Evolutionary conservation across 2,888 invertebrate genomes (phyloP).

Genomic region (Acleris literana): DNA sequence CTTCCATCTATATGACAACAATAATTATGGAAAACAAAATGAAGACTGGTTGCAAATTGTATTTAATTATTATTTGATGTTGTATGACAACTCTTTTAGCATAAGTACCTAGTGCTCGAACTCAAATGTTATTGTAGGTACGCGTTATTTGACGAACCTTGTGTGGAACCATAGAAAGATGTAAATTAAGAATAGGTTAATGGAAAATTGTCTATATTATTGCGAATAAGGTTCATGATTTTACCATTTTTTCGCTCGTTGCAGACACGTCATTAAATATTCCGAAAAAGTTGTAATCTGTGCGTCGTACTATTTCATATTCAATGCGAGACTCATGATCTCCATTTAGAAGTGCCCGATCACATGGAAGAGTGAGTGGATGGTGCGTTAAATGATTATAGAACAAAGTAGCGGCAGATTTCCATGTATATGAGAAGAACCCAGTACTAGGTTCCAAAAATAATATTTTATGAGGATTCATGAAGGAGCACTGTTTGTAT

Average conservation of each 20-base stretch:
- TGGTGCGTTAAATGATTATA: too few relatives aligned
- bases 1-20: slow-evolving; percentile 2
- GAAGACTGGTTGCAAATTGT: slow-evolving; percentile 28
- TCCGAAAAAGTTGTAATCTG: too few relatives aligned
- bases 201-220: neutral
- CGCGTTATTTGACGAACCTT: slow-evolving; percentile 13
- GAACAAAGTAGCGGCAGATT: too few relatives aligned
- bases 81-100: slow-evolving; percentile 32
- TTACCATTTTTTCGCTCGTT: neutral
- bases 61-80: slow-evolving; percentile 32
- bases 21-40: slow-evolving; percentile 19
- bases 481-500: too few relatives aligned
- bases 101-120: slow-evolving; percentile 34
- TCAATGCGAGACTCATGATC: too few relatives aligned
- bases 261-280: too few relatives aligned
- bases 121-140: slow-evolving; percentile 18
- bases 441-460: too few relatives aligned
- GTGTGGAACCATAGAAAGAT: slow-evolving; percentile 17
- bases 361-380: too few relatives aligned
- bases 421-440: too few relatives aligned
- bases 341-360: too few relatives aligned
- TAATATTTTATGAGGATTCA: too few relatives aligned
- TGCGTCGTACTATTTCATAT: too few relatives aligned
- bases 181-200: slow-evolving; percentile 12
- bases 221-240: neutral